Evolutionary conservation across 2,888 invertebrate genomes (phyloP).

Genomic region (Epirrita christyi): DNA sequence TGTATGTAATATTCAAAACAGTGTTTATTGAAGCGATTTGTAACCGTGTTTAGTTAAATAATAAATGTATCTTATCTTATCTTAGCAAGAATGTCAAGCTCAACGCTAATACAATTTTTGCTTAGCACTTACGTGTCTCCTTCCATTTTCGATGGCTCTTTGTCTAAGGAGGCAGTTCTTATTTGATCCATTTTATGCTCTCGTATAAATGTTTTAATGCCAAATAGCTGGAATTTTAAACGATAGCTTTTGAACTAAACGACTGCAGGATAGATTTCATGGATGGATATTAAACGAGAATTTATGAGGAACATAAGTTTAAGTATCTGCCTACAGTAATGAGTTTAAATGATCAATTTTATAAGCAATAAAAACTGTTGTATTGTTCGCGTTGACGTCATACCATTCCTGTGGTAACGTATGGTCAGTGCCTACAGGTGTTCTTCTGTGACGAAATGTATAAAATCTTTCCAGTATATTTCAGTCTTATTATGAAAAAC

Average conservation of each 20-base stretch:
- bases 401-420: not conserved
- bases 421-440: not conserved
- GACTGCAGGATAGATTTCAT: conserved; percentile 9
- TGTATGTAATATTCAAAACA: too few species aligned
- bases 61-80: too few species aligned
- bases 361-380: conserved; percentile 4
- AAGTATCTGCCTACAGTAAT: not conserved
- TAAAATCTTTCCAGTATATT: too few species aligned
- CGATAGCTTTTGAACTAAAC: conserved; percentile 18
- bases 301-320: conserved; percentile 7
- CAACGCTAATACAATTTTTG: too few species aligned
- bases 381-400: not conserved
- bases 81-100: too few species aligned
- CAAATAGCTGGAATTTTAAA: conserved; percentile 18
- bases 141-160: too few species aligned
- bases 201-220: conserved; percentile 19
- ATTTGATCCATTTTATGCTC: conserved; percentile 14
- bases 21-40: too few species aligned
- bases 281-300: conserved; percentile 5
- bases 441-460: not conserved
- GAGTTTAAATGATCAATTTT: conserved; percentile 10
- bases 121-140: too few species aligned
- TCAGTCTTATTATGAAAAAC: too few species aligned
- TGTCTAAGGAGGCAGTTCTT: not conserved
- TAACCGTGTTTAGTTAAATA: too few species aligned